Conservation (phyloP, 2,113 vertebrate species). For the Craseonycteris thonglongyai region DNA sequence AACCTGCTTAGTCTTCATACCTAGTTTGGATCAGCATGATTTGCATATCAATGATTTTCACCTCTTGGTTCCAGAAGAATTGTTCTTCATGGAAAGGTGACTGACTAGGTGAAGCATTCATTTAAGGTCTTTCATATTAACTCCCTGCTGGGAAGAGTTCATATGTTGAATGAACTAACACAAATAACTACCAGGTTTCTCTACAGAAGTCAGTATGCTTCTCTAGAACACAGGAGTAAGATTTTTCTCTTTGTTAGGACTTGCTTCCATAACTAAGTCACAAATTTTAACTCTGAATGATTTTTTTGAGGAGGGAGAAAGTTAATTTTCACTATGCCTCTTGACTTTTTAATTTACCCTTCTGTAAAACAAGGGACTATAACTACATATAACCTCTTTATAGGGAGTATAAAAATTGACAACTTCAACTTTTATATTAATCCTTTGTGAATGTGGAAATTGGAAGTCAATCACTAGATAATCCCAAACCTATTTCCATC, state of each 20-base stretch:
- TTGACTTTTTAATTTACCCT: neutral
- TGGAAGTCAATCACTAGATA: neutral
- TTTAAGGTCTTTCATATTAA: neutral
- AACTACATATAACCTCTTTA: neutral
- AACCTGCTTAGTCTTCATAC: neutral
- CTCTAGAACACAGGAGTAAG: neutral
- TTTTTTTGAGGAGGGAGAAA: neutral
- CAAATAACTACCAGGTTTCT: neutral
- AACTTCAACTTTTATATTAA: neutral
- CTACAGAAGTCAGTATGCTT: neutral
- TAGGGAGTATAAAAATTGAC: neutral
- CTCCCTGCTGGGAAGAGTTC: neutral
- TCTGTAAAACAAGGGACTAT: neutral
- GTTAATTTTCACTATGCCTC: neutral
- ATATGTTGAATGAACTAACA: neutral
- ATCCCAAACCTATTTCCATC: neutral
- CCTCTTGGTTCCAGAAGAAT: neutral
- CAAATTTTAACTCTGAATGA: neutral
- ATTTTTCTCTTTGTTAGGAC: constrained; percentile 4
- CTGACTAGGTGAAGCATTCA: neutral
- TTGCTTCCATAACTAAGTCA: neutral
- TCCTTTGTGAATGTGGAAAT: neutral
- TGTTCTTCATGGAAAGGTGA: neutral
- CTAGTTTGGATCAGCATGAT: neutral
- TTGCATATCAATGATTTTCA: neutral